These are phyloP conservation scores for Xerus rutilus DNA, from an alignment of 2,797 vertebrate species.

Conservation along the genomic window DNA sequence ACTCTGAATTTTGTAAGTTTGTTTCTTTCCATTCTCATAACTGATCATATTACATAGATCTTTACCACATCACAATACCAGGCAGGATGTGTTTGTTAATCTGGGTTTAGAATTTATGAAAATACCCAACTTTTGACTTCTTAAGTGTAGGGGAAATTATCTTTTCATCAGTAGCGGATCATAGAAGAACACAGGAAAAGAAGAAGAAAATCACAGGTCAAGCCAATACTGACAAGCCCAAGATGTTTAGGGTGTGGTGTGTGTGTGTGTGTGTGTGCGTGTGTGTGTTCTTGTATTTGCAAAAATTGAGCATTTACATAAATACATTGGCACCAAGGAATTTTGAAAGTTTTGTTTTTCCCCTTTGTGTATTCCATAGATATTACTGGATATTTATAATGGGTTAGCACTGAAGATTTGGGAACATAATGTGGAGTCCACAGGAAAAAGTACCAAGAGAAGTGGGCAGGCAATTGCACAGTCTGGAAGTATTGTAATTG, in stretches of 20 bases:
- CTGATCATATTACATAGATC: not conserved
- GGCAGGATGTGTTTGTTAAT: not conserved
- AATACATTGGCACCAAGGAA: not conserved
- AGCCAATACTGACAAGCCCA: not conserved
- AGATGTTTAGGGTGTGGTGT: not conserved
- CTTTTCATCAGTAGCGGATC: not conserved
- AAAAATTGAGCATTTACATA: not conserved
- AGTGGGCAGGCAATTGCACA: not conserved
- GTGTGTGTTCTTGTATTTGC: not conserved
- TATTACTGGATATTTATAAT: not conserved
- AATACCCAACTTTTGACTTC: not conserved
- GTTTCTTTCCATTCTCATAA: not conserved
- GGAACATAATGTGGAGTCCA: not conserved
- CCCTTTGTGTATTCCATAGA: not conserved
- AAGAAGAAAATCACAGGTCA: not conserved
- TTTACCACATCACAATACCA: not conserved
- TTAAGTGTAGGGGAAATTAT: not conserved
- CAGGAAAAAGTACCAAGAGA: not conserved
- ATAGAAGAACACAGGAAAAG: not conserved
- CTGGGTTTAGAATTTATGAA: not conserved
- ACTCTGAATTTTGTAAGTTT: not conserved
- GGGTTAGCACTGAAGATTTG: not conserved
- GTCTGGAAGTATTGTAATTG: not conserved
- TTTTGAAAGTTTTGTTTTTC: not conserved
- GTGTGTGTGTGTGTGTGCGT: not conserved